Evolutionary conservation across 2,888 invertebrate genomes (phyloP).

Genomic region (Calameuta idolon): DNA sequence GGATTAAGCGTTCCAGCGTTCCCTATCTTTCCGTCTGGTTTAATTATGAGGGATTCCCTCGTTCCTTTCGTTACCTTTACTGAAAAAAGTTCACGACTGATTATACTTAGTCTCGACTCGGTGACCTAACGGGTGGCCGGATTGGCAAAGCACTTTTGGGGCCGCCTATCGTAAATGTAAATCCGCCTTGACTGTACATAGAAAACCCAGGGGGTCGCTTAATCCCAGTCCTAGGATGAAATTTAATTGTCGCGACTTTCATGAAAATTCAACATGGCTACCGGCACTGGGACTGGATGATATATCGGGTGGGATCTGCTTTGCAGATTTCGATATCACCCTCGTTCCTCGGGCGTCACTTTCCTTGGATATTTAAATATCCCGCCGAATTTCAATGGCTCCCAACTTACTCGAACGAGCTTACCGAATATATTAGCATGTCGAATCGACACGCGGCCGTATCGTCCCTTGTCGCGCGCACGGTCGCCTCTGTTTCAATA

Average conservation of each 20-base stretch:
- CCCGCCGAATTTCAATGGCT: constrained; percentile 26
- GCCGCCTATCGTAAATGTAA: not conserved
- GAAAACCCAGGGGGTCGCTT: not conserved
- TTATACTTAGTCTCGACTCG: not conserved
- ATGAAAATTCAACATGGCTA: constrained; percentile 21
- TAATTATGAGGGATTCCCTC: not conserved
- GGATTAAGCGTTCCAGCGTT: not conserved
- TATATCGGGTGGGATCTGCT: constrained; percentile 28
- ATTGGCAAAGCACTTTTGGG: not conserved
- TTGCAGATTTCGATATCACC: constrained; percentile 37
- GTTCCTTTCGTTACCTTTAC: not conserved
- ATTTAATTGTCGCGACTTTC: not conserved
- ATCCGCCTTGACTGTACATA: not conserved
- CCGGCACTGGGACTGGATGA: constrained; percentile 17
- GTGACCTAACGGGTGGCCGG: too few species aligned
- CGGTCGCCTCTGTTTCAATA: too few species aligned
- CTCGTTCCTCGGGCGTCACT: not conserved
- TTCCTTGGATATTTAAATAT: constrained; percentile 28
- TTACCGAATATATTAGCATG: too few species aligned
- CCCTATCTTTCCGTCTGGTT: not conserved
- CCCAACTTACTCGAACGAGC: not conserved
- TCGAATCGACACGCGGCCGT: too few species aligned
- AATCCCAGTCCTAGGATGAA: not conserved
- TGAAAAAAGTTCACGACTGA: not conserved
- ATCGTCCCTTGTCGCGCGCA: too few species aligned